These are phyloP conservation scores for Megalurothrips usitatus DNA, from an alignment of 2,888 invertebrate species.

Conservation along the genomic window DNA sequence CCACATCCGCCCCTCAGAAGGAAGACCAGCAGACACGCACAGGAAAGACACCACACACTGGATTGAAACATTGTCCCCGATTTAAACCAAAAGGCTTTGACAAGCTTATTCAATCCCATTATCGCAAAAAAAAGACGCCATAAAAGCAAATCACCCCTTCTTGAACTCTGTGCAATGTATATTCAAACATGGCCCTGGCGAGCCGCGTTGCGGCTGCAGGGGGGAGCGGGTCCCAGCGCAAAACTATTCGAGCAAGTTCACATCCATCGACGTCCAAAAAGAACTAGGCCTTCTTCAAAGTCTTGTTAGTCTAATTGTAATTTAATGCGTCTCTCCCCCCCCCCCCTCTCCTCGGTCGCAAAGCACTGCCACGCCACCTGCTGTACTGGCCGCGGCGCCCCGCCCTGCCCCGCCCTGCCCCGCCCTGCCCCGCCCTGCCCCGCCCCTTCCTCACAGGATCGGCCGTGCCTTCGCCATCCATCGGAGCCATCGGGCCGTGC, in stretches of 20 bases:
- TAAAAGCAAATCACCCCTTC: too few species aligned
- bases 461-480: neutral
- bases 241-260: neutral
- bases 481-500: neutral
- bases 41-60: too few species aligned
- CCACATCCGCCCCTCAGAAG: too few species aligned
- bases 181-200: too few species aligned
- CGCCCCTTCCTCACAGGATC: neutral
- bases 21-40: too few species aligned
- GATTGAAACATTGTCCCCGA: too few species aligned
- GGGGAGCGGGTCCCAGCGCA: neutral
- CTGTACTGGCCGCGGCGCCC: neutral
- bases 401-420: neutral
- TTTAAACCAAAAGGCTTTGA: too few species aligned
- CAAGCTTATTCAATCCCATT: too few species aligned
- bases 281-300: neutral
- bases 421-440: neutral
- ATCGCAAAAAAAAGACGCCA: too few species aligned
- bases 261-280: neutral
- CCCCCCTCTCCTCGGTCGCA: too few species aligned
- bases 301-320: constrained; percentile 11
- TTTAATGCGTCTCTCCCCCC: neutral
- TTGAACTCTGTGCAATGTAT: too few species aligned
- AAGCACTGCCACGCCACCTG: neutral
- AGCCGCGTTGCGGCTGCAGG: neutral